A percentile compares a stretch with the other conserved stretches of the same genome.
These are phyloP conservation scores for Trisateles emortualis DNA, from an alignment of 2,888 invertebrate species.

Conservation along the genomic window DNA sequence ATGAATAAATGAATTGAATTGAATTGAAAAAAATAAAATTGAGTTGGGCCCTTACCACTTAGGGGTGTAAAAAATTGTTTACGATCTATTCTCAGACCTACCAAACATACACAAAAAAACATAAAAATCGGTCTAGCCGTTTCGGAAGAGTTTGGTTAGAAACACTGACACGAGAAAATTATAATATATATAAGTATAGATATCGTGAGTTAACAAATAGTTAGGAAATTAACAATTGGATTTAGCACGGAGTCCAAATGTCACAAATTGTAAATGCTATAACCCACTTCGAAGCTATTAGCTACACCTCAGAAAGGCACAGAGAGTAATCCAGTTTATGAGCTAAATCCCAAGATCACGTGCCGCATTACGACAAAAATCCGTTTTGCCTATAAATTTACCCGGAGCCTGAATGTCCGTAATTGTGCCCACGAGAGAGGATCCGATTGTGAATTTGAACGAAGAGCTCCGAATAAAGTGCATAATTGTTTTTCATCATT, in stretches of 20 bases:
- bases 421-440: constrained; percentile 14
- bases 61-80: no score
- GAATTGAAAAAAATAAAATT: no score
- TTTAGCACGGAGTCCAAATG: background rate
- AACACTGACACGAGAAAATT: no score
- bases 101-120: no score
- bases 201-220: no score
- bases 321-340: constrained; percentile 12
- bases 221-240: no score
- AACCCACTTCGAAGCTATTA: constrained; percentile 5
- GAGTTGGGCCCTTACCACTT: no score
- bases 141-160: no score
- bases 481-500: constrained; percentile 10
- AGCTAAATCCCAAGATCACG: constrained; percentile 16
- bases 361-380: constrained; percentile 13
- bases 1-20: no score
- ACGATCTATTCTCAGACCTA: no score
- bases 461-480: background rate
- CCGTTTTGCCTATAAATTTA: constrained; percentile 11
- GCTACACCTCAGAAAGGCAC: constrained; percentile 4
- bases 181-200: no score
- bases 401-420: constrained; percentile 8
- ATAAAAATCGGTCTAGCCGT: no score
- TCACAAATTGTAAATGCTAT: background rate
- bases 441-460: constrained; percentile 9